A percentile compares a stretch with the other conserved stretches of the same genome.
These are phyloP conservation scores for Sprattus sprattus DNA, from an alignment of 2,113 vertebrate species.

Conservation along the genomic window DNA sequence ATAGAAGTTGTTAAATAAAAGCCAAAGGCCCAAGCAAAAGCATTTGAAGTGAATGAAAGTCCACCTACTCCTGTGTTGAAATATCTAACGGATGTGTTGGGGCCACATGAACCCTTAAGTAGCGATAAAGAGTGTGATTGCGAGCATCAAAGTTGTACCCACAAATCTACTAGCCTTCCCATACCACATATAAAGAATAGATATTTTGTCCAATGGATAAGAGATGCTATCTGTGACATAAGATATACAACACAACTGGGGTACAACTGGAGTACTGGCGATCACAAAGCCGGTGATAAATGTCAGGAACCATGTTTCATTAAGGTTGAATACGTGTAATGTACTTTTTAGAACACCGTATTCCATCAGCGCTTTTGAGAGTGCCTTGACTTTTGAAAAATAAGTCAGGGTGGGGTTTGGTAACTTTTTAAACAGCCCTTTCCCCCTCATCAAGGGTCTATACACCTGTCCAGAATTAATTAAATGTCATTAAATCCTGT, in stretches of 20 bases:
- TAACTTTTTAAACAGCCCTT: not conserved
- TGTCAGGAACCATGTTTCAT: not conserved
- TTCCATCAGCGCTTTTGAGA: not conserved
- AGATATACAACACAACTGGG: not conserved
- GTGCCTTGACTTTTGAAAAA: not conserved
- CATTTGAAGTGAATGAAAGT: not conserved
- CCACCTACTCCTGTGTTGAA: not conserved
- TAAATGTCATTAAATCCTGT: not conserved
- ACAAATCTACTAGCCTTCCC: too few relatives aligned
- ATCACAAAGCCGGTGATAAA: not conserved
- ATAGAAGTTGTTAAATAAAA: not conserved
- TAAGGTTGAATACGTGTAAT: not conserved
- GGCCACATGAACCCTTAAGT: too few relatives aligned
- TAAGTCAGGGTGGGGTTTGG: not conserved
- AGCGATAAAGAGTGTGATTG: too few relatives aligned
- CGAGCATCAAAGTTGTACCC: too few relatives aligned
- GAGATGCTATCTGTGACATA: too few relatives aligned
- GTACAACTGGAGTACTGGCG: too few relatives aligned
- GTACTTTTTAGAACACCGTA: not conserved
- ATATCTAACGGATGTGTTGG: not conserved
- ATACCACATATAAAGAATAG: not conserved
- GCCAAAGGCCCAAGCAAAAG: not conserved
- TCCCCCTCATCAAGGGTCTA: not conserved
- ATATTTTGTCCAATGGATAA: not conserved
- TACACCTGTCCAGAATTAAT: not conserved